These are phyloP conservation scores for Cerastis rubricosa DNA, from an alignment of 2,888 invertebrate genomes.

Conservation along the genomic window DNA sequence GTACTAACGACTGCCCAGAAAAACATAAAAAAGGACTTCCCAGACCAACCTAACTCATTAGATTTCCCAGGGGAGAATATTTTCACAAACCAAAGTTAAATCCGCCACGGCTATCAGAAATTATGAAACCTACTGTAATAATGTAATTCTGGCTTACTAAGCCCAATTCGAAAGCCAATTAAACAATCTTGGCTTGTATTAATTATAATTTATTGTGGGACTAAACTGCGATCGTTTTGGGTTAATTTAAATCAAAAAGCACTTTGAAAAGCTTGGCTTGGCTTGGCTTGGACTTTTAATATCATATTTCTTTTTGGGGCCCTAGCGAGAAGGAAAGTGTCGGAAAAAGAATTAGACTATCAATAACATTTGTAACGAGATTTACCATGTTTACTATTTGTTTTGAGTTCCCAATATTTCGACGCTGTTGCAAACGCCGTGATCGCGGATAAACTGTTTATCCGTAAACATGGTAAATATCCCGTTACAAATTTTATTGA, in stretches of 20 bases:
- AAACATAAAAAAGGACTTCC: conserved; percentile 18
- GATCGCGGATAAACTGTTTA: too few species aligned
- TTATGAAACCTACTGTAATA: conserved; percentile 30
- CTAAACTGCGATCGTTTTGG: conserved; percentile 26
- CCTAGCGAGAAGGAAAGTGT: neutral
- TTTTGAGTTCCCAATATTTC: too few species aligned
- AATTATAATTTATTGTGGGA: conserved; percentile 52
- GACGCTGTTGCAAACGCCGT: too few species aligned
- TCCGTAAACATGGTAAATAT: too few species aligned
- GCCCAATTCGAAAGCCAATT: conserved; percentile 54
- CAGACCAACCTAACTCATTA: conserved; percentile 1
- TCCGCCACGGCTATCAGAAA: conserved; percentile 21
- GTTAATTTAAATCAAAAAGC: conserved; percentile 31
- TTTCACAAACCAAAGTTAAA: conserved; percentile 12
- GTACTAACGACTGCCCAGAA: neutral
- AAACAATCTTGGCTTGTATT: conserved; percentile 42
- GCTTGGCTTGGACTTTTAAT: too few species aligned
- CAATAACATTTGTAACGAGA: too few species aligned
- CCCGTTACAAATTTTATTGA: too few species aligned
- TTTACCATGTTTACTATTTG: too few species aligned
- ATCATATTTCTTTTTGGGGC: conserved; percentile 12
- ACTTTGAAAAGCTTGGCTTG: conserved; percentile 26
- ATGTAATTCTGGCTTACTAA: conserved; percentile 46
- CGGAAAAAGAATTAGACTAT: neutral
- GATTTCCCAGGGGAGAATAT: neutral